Conservation (phyloP, 2,113 vertebrate genomes). For the Calcarius ornatus region DNA sequence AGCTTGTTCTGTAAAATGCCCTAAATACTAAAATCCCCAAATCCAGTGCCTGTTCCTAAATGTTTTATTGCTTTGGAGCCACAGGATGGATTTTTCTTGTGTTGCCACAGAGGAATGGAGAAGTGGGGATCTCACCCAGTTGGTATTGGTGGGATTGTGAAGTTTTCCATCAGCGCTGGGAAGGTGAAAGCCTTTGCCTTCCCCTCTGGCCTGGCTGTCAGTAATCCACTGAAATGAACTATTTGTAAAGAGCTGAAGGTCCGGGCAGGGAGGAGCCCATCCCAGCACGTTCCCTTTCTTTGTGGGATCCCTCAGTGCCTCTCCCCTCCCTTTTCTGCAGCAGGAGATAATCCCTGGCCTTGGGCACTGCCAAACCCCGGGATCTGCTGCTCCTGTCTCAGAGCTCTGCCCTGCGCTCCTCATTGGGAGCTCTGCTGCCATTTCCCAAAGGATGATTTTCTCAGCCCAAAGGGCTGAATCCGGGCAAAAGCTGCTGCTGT, state of each 20-base stretch:
- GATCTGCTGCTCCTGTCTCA: background rate
- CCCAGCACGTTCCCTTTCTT: background rate
- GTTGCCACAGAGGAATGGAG: background rate
- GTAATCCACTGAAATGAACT: accelerated
- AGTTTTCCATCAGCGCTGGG: background rate
- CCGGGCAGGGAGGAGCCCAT: background rate
- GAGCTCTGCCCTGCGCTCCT: background rate
- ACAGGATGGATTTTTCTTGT: background rate
- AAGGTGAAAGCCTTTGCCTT: background rate
- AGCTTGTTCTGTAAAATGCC: background rate
- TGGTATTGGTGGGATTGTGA: background rate
- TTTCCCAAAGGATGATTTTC: background rate
- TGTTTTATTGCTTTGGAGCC: background rate
- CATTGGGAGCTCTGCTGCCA: background rate
- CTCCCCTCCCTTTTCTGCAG: background rate
- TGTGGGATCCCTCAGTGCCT: background rate
- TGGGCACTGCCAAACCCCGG: accelerated
- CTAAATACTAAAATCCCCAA: background rate
- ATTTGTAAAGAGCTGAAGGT: accelerated
- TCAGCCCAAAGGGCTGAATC: background rate
- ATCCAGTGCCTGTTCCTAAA: accelerated
- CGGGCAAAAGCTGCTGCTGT: background rate
- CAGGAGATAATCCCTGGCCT: background rate
- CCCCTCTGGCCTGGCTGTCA: background rate
- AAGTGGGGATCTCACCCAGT: accelerated